phyloP scores from a whole-genome alignment of 1,140 invertebrate genomes.

The Episyrphus balteatus region DNA sequence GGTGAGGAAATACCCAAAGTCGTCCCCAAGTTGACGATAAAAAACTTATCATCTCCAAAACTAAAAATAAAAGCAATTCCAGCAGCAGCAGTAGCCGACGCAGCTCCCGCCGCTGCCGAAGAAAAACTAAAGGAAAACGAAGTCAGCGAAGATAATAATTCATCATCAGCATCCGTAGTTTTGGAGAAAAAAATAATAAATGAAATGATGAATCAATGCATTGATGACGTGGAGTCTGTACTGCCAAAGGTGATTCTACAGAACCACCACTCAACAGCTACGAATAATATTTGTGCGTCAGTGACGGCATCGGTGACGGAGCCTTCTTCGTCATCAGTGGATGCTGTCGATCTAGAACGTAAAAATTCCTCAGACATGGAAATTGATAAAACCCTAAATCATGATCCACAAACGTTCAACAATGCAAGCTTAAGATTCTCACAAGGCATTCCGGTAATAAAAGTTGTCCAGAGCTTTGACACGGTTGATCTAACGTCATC shows the following conservation, averaged over 20 bases:
- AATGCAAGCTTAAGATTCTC: constrained; percentile 8
- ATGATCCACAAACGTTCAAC: constrained; percentile 32
- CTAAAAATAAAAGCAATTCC: too few species aligned
- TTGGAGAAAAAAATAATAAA: background rate
- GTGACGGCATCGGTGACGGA: background rate
- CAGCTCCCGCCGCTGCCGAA: too few species aligned
- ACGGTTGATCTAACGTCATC: constrained; percentile 31
- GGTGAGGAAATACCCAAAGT: background rate
- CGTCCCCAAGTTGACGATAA: constrained; percentile 29
- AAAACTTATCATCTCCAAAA: constrained; percentile 30
- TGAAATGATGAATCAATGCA: background rate
- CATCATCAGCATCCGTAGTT: background rate
- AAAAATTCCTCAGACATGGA: constrained; percentile 34
- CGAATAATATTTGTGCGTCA: background rate
- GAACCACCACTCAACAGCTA: background rate
- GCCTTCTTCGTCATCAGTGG: background rate
- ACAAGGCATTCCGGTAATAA: too few species aligned
- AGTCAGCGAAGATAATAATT: constrained; percentile 17
- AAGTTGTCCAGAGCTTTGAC: constrained; percentile 11
- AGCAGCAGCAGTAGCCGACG: too few species aligned
- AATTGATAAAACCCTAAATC: constrained; percentile 28
- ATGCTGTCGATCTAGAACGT: constrained; percentile 6
- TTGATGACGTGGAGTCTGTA: too few species aligned
- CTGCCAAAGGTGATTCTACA: constrained; percentile 1
- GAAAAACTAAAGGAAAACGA: constrained; percentile 19